Base-by-base conservation (phyloP, 2,113 vertebrate species). In the Cynocephalus volans region DNA sequence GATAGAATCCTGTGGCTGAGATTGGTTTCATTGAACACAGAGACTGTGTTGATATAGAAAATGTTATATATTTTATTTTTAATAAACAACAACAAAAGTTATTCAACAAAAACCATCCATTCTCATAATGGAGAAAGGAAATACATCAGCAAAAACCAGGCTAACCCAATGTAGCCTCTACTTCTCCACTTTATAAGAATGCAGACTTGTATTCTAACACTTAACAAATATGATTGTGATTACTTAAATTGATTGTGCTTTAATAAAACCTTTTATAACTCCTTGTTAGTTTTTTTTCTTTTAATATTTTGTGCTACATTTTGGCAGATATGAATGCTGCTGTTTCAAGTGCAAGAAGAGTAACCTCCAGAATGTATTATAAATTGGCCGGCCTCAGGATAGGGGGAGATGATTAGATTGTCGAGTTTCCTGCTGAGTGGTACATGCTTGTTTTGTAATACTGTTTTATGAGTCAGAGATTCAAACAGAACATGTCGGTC, bases 401-500 rank as follows among this genome's bases (percentile, higher is more conserved):
- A 96, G 76, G 90, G 77, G 96, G 96, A 94, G 98, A 97, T 98
- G 97, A 99, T 99, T 98, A 98, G 97, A 98, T 98, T 98, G 97
- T 95, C 95, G 95, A 82, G 97, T 97, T 98, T 98, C 98, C 98
- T 98, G 98, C 98, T 98, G 98, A 98, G 98, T 96, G 96, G 97
- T 98, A 97, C 98, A 98, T 98, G 97, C 97, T 98, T 98, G 97
- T 98, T 98, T 98, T 98, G 98, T 98, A 98, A 97, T 98, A 98
- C 31, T 31, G 95, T 98, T 98, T 98, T 98, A 97, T 98, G 98
- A 99, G 97, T 96, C 97, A 76, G 97, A 98, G 98, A 98, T 98
- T 98, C 98, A 98, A 98, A 98, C 96, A 97, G 98, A 98, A 99
- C 1, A 96, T 98, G 98, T 96, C 98, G 98, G 98, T 98, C 98